These are phyloP conservation scores for Amblyraja radiata DNA, from an alignment of 2,797 vertebrate genomes.

Conservation along the genomic window DNA sequence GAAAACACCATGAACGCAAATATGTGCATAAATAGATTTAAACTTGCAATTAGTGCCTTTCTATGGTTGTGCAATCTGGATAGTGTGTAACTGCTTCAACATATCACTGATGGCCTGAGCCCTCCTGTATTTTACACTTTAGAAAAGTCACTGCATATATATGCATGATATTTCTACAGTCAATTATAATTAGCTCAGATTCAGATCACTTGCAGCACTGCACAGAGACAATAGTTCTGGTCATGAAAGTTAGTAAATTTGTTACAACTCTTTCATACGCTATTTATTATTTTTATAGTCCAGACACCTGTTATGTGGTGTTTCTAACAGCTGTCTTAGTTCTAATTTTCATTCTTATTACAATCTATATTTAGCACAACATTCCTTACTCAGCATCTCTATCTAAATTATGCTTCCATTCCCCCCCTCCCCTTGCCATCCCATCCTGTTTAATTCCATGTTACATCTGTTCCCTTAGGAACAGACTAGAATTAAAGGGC, in stretches of 20 bases:
- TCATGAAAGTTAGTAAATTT: background rate
- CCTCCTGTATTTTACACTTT: background rate
- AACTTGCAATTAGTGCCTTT: background rate
- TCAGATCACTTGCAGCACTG: background rate
- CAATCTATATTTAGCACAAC: background rate
- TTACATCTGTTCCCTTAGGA: background rate
- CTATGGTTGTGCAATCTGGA: background rate
- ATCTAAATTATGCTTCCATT: background rate
- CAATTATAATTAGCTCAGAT: background rate
- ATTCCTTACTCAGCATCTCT: background rate
- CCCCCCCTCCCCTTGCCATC: background rate
- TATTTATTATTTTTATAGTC: background rate
- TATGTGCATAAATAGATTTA: background rate
- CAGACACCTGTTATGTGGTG: background rate
- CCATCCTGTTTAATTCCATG: constrained; percentile 23
- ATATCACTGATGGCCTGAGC: background rate
- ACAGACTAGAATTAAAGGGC: background rate
- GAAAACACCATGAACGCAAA: background rate
- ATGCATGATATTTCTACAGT: background rate
- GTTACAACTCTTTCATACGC: background rate
- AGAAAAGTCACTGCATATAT: background rate
- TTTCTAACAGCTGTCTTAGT: background rate
- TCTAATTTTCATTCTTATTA: background rate
- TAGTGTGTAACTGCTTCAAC: too few relatives aligned
- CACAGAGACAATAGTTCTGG: too few relatives aligned